Conservation (phyloP, 2,113 vertebrate genomes). For the Oreochromis aureus region DNA sequence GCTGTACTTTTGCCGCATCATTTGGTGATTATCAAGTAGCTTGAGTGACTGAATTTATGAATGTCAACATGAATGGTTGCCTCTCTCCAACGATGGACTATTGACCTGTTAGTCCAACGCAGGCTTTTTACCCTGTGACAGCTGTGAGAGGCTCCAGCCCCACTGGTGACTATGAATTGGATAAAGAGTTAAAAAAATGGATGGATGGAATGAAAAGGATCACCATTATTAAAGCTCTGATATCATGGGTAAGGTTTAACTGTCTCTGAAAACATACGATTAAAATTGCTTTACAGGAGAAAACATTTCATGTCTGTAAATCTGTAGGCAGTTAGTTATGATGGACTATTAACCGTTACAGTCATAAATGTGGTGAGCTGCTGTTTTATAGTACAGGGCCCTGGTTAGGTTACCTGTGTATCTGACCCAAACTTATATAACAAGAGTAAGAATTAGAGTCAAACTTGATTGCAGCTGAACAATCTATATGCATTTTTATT, state of each 20-base stretch:
- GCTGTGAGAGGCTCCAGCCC: not conserved
- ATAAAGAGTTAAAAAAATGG: not conserved
- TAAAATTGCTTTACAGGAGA: not conserved
- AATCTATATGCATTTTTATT: not conserved
- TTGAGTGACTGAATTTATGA: not conserved
- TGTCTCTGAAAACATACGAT: not conserved
- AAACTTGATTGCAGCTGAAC: not conserved
- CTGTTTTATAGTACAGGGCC: not conserved
- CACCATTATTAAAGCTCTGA: not conserved
- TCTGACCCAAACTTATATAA: not conserved
- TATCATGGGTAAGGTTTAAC: not conserved
- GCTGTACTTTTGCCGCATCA: not conserved
- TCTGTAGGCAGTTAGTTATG: not conserved
- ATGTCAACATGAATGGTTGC: not conserved
- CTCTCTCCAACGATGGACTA: not conserved
- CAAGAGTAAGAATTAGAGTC: not conserved
- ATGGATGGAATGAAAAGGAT: not conserved
- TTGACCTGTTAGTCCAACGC: not conserved
- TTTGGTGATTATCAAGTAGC: not conserved
- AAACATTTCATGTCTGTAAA: not conserved
- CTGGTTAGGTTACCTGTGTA: not conserved
- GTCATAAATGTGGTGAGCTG: not conserved
- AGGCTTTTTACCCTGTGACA: not conserved
- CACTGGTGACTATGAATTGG: not conserved
- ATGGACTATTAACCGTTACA: not conserved